A percentile compares a stretch with the other conserved stretches of the same genome.
Evolutionary conservation across 2,113 vertebrate species (phyloP).

Genomic region (Corvus moneduloides): DNA sequence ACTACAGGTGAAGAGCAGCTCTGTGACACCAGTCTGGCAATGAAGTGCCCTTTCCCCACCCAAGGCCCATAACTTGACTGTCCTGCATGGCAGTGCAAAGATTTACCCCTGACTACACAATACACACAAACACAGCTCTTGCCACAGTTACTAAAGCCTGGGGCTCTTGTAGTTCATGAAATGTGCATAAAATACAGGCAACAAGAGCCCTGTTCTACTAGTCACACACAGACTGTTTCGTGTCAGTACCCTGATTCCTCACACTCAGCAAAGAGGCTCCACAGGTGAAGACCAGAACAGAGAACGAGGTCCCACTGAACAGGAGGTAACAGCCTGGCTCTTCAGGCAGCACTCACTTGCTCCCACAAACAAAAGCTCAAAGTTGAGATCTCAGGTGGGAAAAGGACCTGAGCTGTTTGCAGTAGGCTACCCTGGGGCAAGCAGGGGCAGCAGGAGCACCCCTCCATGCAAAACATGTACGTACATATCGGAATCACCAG

Average conservation of each 20-base stretch:
- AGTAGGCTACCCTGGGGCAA: fast-evolving
- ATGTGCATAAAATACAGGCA: neutral
- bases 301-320: neutral
- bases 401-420: neutral
- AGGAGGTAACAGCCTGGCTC: neutral
- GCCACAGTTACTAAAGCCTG: neutral
- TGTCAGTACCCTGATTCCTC: neutral
- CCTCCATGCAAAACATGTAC: neutral
- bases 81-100: neutral
- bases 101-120: neutral
- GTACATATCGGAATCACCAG: constrained; percentile 94
- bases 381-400: neutral
- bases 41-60: neutral
- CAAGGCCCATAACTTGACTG: neutral
- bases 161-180: neutral
- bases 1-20: neutral
- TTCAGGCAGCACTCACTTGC: neutral
- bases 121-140: neutral
- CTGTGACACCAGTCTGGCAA: neutral
- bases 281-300: neutral
- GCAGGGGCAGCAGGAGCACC: neutral
- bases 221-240: neutral
- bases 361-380: neutral
- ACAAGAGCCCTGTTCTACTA: neutral
- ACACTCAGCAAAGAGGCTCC: neutral